phyloP scores from a whole-genome alignment of 1,140 invertebrate species.

The Cotesia typhae region DNA sequence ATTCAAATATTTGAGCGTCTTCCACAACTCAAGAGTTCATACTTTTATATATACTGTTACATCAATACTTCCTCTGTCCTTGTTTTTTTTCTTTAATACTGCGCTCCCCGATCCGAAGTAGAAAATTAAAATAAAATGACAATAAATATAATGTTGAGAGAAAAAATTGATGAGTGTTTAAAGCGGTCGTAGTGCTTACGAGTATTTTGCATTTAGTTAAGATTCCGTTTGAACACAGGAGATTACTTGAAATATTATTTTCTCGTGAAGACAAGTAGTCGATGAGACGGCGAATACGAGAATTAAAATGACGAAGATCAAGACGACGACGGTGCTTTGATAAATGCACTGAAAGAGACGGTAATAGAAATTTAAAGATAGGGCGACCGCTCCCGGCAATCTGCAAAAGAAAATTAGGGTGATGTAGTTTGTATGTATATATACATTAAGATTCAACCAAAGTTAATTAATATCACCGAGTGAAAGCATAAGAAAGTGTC shows the following conservation, averaged over 20 bases:
- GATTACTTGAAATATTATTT: constrained; percentile 18
- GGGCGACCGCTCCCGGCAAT: background rate
- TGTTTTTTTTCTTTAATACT: background rate
- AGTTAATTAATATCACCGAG: too few species aligned
- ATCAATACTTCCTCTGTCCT: background rate
- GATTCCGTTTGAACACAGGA: constrained; percentile 11
- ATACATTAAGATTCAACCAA: background rate
- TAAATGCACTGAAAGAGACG: constrained; percentile 8
- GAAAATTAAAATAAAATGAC: background rate
- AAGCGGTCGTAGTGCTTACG: constrained; percentile 6
- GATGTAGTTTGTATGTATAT: background rate
- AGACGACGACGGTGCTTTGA: constrained; percentile 2
- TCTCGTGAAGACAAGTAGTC: background rate
- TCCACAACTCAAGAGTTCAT: background rate
- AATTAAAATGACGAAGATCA: too few species aligned
- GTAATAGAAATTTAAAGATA: constrained; percentile 11
- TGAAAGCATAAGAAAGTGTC: too few species aligned
- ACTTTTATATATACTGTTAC: background rate
- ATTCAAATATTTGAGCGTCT: background rate
- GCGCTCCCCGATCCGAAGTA: too few species aligned
- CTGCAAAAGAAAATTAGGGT: background rate
- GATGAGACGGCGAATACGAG: background rate
- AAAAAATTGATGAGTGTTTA: constrained; percentile 2
- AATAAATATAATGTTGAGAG: background rate
- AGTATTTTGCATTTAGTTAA: constrained; percentile 10